Percentiles rank a stretch among this genome's conserved stretches.
phyloP scores from a whole-genome alignment of 1,140 invertebrate genomes.

The Drosophila kikkawai region DNA sequence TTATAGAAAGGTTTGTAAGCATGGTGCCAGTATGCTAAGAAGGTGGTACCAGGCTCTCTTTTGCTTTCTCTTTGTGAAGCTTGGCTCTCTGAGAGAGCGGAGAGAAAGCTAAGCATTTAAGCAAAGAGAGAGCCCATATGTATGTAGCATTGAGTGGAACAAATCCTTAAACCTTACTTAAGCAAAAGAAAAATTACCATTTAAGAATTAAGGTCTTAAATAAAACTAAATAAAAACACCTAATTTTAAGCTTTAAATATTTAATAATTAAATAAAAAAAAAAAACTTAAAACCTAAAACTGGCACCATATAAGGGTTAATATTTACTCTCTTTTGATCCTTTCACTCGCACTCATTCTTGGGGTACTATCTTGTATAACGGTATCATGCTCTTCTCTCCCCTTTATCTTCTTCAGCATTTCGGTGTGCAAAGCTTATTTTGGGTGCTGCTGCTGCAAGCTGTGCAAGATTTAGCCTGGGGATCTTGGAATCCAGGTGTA shows the following conservation, averaged over 20 bases:
- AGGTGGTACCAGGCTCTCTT: not conserved
- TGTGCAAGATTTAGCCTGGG: slow-evolving; percentile 35
- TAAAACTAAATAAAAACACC: not conserved
- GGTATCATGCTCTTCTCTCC: not conserved
- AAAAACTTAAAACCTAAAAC: no score
- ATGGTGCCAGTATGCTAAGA: not conserved
- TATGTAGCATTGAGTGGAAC: not conserved
- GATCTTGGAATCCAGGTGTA: slow-evolving; percentile 22
- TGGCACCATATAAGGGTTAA: not conserved
- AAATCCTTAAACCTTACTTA: not conserved
- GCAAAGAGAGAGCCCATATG: not conserved
- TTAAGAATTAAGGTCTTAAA: not conserved
- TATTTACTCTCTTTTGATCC: not conserved
- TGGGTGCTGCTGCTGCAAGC: slow-evolving; percentile 26
- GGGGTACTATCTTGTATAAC: not conserved
- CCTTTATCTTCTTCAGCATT: not conserved
- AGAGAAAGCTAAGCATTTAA: not conserved
- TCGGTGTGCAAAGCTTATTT: slow-evolving; percentile 19
- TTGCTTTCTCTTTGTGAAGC: not conserved
- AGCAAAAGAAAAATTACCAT: no score
- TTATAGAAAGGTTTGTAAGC: not conserved
- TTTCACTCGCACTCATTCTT: not conserved
- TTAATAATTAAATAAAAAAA: not conserved
- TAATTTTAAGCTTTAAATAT: not conserved
- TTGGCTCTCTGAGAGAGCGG: not conserved